Evolutionary conservation across 2,113 vertebrate genomes (phyloP).

Genomic region (Mystacornis crossleyi): DNA sequence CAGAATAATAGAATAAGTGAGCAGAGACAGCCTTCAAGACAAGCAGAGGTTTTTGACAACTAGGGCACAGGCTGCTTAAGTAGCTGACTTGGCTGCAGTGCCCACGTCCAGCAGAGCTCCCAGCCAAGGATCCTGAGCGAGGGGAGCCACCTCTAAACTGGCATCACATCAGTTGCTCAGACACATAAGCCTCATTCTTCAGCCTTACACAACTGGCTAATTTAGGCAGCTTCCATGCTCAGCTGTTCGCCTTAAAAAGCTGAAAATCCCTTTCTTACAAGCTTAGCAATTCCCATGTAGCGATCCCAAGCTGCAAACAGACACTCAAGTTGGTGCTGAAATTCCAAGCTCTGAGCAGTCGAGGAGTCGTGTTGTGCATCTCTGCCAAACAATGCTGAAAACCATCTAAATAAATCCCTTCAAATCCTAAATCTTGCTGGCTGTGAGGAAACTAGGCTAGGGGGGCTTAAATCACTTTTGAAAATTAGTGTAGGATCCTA

Average conservation of each 20-base stretch:
- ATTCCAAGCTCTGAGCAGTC: not conserved
- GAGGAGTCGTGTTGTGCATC: not conserved
- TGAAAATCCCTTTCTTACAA: slow-evolving; percentile 66
- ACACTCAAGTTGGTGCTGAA: slow-evolving; percentile 33
- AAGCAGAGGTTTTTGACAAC: slow-evolving; percentile 28
- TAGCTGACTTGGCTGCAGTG: not conserved
- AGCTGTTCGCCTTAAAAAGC: slow-evolving; percentile 64
- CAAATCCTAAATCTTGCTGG: slow-evolving; percentile 65
- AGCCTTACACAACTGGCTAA: slow-evolving; percentile 37
- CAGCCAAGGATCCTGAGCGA: not conserved
- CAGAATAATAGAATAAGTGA: not conserved
- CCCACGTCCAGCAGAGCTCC: not conserved
- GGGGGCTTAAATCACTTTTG: slow-evolving; percentile 15
- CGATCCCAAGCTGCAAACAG: slow-evolving; percentile 21
- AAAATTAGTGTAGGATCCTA: slow-evolving; percentile 14
- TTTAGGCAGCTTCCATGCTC: slow-evolving; percentile 44
- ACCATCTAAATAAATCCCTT: slow-evolving; percentile 51
- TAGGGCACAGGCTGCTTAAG: slow-evolving; percentile 31
- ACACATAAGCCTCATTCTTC: slow-evolving; percentile 56
- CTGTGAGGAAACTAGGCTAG: slow-evolving; percentile 21
- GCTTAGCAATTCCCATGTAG: slow-evolving; percentile 55
- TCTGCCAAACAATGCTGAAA: slow-evolving; percentile 48
- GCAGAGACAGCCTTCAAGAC: not conserved
- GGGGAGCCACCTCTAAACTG: slow-evolving; percentile 40
- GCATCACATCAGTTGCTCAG: slow-evolving; percentile 61